Base-by-base conservation (phyloP, 2,113 vertebrate genomes). In the Cranoglanis bouderius region DNA sequence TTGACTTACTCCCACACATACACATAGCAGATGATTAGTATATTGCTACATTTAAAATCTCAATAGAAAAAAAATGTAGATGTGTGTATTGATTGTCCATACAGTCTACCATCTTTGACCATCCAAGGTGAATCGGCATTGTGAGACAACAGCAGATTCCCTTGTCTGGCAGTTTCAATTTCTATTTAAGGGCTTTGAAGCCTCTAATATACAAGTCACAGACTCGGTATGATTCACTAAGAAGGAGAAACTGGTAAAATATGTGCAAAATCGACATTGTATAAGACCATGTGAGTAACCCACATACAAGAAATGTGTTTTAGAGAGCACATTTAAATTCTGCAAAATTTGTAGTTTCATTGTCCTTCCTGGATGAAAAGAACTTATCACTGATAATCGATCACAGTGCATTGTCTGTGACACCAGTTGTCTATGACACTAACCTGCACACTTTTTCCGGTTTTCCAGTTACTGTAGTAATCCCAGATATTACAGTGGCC, bases 1-100 rank as follows among this genome's bases (percentile, higher is more conserved):
- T 61, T 89, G 85, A 90, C 53, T 85, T 89, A 82, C n/a, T 91
- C 82, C 91, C 85, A 92, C 32, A 91, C 65, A 83, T 29, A 91
- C 57, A 92, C 80, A 91, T 67, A 85, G 49, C 72, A 55, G 9
- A 51, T 88, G 70, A 90, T 61, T 91, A 91, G 93, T 93, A 92
- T 85, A 90, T 90, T 91, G 90, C 87, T 91, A 90, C 90, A 91
- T 87, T 90, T 91, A 87, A 65, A 92, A 89, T 89, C 87, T 91
- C 51, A 63, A 90, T 91, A 89, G 18, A 92, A 91, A 85, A 82
- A 40, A 82, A 88, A 86, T 86, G 85, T 89, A 85, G 83, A 72
- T 61, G 51, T 85, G 67, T 90, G 61, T 85, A 89, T 74, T 43
- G 40, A 84, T 57, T 72, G 82, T 85, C 80, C 61, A 78, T 86